Percentiles rank a stretch among this genome's conserved stretches.
Conservation (phyloP, 2,888 invertebrate species). For the Bombyx huttoni region DNA sequence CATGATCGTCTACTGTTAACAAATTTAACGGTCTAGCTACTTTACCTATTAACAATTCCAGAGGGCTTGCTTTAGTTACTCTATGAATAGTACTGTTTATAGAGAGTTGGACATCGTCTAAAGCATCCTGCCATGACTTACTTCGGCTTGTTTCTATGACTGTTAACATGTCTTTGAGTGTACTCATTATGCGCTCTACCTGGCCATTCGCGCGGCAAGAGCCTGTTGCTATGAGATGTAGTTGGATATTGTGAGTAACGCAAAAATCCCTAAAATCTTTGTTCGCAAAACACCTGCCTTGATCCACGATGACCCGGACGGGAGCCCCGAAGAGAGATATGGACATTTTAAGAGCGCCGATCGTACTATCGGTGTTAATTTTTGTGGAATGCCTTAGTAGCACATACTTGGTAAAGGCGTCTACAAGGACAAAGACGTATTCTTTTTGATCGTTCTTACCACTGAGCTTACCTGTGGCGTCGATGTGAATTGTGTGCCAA, state of each 20-base stretch:
- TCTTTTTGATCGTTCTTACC: slow-evolving; percentile 5
- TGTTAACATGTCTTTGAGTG: slow-evolving; percentile 9
- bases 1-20: not conserved
- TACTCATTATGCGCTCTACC: slow-evolving; percentile 11
- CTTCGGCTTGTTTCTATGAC: slow-evolving; percentile 1
- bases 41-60: slow-evolving; percentile 6
- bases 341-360: slow-evolving; percentile 1
- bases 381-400: slow-evolving; percentile 2
- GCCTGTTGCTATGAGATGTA: slow-evolving; percentile 17
- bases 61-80: not conserved
- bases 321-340: slow-evolving; percentile 12
- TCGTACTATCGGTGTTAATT: slow-evolving; percentile 2
- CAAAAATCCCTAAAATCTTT: slow-evolving; percentile 12
- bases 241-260: slow-evolving; percentile 7
- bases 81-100: slow-evolving; percentile 8
- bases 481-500: slow-evolving; percentile 8
- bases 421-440: slow-evolving; percentile 7
- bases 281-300: slow-evolving; percentile 12
- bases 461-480: slow-evolving; percentile 1
- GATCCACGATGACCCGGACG: slow-evolving; percentile 11
- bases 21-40: slow-evolving; percentile 5
- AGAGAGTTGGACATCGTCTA: slow-evolving; percentile 12
- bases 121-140: slow-evolving; percentile 12
- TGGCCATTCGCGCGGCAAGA: slow-evolving; percentile 12
- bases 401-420: slow-evolving; percentile 9